A percentile compares a stretch with the other conserved stretches of the same genome.
phyloP scores from a whole-genome alignment of 1,140 invertebrate species.

The Apis dorsata region DNA sequence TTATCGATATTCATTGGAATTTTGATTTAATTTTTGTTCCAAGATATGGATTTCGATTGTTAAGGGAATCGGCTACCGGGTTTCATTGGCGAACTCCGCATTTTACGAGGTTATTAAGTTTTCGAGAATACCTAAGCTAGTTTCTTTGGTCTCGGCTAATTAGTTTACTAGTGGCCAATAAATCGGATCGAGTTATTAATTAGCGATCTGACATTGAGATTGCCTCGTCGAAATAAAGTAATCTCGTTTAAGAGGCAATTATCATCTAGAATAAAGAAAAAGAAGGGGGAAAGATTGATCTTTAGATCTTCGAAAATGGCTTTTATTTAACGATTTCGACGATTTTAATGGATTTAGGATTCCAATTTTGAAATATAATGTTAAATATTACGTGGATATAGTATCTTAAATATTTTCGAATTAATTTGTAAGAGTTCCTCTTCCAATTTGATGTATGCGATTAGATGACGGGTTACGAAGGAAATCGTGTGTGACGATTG shows the following conservation, averaged over 20 bases:
- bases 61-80: neutral
- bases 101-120: conserved; percentile 24
- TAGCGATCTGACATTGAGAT: conserved; percentile 3
- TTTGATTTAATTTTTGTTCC: neutral
- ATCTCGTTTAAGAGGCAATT: conserved; percentile 18
- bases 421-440: neutral
- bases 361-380: conserved; percentile 8
- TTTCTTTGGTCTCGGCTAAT: neutral
- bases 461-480: neutral
- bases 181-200: conserved; percentile 35
- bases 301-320: neutral
- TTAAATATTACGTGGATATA: neutral
- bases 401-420: neutral
- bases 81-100: neutral
- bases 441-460: neutral
- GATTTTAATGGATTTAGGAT: neutral
- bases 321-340: neutral
- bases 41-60: neutral
- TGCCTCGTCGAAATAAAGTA: neutral
- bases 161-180: conserved; percentile 9
- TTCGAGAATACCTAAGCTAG: neutral
- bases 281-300: neutral
- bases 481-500: conserved; percentile 28
- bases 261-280: neutral
- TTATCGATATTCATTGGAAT: too few species aligned